Evolutionary conservation across 1,140 invertebrate species (phyloP).

Genomic region (Tribolium castaneum): DNA sequence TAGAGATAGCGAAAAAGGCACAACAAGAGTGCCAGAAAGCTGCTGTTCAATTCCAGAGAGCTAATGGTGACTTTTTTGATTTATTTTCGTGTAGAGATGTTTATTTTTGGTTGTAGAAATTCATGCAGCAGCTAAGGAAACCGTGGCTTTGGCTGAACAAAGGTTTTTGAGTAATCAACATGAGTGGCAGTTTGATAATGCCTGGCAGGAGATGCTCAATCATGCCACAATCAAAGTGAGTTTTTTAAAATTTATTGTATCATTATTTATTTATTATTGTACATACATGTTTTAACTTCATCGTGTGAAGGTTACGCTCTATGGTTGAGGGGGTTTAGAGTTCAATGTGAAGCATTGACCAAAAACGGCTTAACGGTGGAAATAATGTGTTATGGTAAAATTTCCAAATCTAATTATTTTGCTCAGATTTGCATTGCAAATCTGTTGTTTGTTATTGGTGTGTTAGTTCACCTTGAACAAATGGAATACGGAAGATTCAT

Average conservation of each 20-base stretch:
- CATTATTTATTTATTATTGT: too few species aligned
- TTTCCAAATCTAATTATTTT: too few species aligned
- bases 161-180: constrained; percentile 84
- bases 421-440: too few species aligned
- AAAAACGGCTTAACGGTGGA: constrained; percentile 1
- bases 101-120: constrained; percentile 70
- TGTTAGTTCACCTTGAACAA: too few species aligned
- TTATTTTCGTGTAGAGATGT: neutral
- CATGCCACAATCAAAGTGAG: constrained; percentile 91
- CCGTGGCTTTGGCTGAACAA: constrained; percentile 91
- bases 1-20: constrained; percentile 74
- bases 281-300: too few species aligned
- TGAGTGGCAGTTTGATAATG: constrained; percentile 89
- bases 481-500: too few species aligned
- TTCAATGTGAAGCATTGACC: neutral
- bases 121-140: constrained; percentile 95
- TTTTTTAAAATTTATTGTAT: too few species aligned
- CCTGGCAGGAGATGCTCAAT: constrained; percentile 99
- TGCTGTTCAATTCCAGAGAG: constrained; percentile 91
- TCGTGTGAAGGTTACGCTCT: constrained; percentile 13
- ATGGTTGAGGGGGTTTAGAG: neutral
- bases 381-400: neutral
- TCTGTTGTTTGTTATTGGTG: too few species aligned
- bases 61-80: constrained; percentile 75
- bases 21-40: constrained; percentile 89